Evolutionary conservation across 2,113 vertebrate genomes (phyloP).

Genomic region (Narcine bancroftii): DNA sequence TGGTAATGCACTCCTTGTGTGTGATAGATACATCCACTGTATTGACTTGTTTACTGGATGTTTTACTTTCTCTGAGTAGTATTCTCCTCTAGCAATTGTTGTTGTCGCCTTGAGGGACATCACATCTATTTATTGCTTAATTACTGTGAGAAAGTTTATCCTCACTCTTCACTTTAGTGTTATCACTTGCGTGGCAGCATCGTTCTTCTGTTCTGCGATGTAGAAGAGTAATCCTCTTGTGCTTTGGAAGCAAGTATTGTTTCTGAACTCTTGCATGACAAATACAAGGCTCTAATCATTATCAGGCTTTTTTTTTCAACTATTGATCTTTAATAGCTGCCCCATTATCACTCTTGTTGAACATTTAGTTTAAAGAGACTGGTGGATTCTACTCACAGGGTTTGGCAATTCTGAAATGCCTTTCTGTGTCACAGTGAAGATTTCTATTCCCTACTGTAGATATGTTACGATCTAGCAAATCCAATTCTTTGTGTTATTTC

Average conservation of each 20-base stretch:
- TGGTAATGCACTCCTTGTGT: not conserved
- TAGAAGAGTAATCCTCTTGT: conserved; percentile 17
- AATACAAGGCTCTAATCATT: not conserved
- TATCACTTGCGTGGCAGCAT: not conserved
- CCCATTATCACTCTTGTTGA: not conserved
- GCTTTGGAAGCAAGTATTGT: not conserved
- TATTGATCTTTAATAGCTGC: conserved; percentile 11
- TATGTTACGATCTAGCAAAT: not conserved
- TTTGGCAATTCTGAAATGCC: not conserved
- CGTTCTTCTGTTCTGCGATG: not conserved
- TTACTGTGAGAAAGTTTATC: conserved; percentile 33
- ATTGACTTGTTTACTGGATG: conserved; percentile 24
- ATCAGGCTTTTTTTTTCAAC: not conserved
- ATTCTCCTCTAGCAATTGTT: not conserved
- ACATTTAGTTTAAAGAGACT: not conserved
- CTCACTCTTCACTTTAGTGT: no score
- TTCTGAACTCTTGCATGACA: not conserved
- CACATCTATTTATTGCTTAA: conserved; percentile 15
- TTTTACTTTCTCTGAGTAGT: not conserved
- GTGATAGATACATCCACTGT: not conserved
- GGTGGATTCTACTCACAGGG: not conserved
- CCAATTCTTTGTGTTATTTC: conserved; percentile 23
- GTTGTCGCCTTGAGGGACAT: not conserved
- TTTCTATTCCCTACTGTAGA: not conserved
- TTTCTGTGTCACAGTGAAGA: not conserved